Evolutionary conservation across 2,113 vertebrate species (phyloP).

Genomic region (Charadrius vociferus): DNA sequence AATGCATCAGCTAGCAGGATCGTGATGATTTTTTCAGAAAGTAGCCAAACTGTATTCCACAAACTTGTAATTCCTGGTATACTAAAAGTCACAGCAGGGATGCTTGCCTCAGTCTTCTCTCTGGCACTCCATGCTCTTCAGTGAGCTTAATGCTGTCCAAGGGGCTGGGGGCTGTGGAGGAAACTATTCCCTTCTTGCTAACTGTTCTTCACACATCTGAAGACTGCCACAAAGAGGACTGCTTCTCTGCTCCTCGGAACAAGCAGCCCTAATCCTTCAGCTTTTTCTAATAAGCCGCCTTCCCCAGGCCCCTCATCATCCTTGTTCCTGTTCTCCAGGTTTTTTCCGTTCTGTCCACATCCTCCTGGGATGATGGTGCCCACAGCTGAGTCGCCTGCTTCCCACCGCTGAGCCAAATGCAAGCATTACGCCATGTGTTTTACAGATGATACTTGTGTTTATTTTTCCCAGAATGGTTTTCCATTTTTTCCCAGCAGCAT

Average conservation of each 20-base stretch:
- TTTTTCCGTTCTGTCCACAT: not conserved
- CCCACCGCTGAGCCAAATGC: accelerated
- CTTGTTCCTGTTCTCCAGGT: not conserved
- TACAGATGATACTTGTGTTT: conserved; percentile 26
- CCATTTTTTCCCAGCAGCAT: conserved; percentile 54
- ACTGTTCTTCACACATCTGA: not conserved
- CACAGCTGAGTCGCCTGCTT: not conserved
- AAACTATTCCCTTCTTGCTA: not conserved
- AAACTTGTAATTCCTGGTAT: not conserved
- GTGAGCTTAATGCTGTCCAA: not conserved
- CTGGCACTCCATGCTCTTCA: not conserved
- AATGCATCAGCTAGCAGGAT: not conserved
- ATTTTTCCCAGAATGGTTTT: conserved; percentile 1
- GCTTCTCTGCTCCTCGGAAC: not conserved
- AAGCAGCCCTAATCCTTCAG: not conserved
- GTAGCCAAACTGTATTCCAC: not conserved
- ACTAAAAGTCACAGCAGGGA: not conserved
- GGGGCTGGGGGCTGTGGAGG: not conserved
- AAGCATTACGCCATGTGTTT: not conserved
- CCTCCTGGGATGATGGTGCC: not conserved
- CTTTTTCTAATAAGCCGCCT: not conserved
- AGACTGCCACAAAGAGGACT: not conserved
- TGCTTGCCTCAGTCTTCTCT: not conserved
- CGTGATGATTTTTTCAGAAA: not conserved
- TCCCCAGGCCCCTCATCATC: not conserved